These are phyloP conservation scores for Dromiciops gliroides DNA, from an alignment of 2,113 vertebrate genomes.

Conservation along the genomic window DNA sequence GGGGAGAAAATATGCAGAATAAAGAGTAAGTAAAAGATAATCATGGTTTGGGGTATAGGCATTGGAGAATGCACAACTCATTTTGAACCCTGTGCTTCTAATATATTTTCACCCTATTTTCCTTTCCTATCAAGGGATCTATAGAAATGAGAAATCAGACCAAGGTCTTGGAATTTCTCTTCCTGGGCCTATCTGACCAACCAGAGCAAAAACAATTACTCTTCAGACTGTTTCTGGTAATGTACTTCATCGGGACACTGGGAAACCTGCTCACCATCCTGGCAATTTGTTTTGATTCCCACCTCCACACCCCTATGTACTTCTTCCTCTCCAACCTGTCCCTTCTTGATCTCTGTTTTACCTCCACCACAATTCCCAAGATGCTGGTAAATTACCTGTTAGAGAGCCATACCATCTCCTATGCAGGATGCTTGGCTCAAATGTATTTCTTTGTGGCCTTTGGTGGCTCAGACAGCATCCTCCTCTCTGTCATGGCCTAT, in stretches of 20 bases:
- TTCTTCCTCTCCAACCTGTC: conserved; percentile 49
- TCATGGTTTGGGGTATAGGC: too few species aligned
- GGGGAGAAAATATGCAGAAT: too few species aligned
- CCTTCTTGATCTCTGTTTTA: conserved; percentile 56
- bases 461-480: conserved; percentile 39
- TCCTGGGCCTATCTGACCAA: conserved; percentile 31
- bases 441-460: conserved; percentile 58
- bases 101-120: too few species aligned
- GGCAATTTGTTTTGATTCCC: too few species aligned
- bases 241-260: too few species aligned
- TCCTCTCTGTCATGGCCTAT: conserved; percentile 32
- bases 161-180: conserved; percentile 36
- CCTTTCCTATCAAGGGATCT: neutral
- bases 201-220: conserved; percentile 7
- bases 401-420: conserved; percentile 33
- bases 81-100: too few species aligned
- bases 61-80: too few species aligned
- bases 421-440: conserved; percentile 44
- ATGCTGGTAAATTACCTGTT: conserved; percentile 51
- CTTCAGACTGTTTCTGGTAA: too few species aligned
- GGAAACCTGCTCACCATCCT: too few species aligned
- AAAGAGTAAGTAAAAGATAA: too few species aligned
- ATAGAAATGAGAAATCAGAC: neutral
- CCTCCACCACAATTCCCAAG: conserved; percentile 44
- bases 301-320: conserved; percentile 54